These are phyloP conservation scores for Caenorhabditis panamensis DNA, from an alignment of 2,888 invertebrate genomes.

Conservation along the genomic window DNA sequence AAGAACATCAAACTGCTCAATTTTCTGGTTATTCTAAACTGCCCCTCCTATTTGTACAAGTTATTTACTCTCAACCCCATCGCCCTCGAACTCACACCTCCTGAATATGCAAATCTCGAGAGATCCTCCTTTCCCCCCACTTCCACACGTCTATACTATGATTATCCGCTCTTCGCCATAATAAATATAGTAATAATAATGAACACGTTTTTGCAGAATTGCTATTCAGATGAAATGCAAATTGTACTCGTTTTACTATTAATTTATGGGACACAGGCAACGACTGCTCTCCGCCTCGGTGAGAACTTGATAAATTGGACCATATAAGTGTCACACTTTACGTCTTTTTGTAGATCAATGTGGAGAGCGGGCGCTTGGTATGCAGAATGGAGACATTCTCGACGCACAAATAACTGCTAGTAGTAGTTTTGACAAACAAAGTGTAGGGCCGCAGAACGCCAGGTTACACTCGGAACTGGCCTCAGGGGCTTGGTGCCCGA, in stretches of 20 bases:
- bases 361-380: slow-evolving; percentile 85
- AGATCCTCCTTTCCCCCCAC: not conserved
- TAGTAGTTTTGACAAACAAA: slow-evolving; percentile 89
- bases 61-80: not conserved
- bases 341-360: slow-evolving; percentile 64
- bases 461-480: slow-evolving; percentile 89
- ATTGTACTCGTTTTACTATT: slow-evolving; percentile 54
- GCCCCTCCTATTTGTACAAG: not conserved
- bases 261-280: slow-evolving; percentile 47
- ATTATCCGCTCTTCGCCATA: not conserved
- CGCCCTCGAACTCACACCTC: not conserved
- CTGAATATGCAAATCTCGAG: slow-evolving; percentile 14
- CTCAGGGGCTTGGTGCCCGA: slow-evolving; percentile 95
- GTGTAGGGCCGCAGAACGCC: slow-evolving; percentile 90
- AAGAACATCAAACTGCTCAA: not conserved
- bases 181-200: slow-evolving; percentile 8
- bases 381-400: slow-evolving; percentile 89
- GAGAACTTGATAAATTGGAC: slow-evolving; percentile 34
- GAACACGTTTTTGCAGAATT: slow-evolving; percentile 42
- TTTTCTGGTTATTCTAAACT: not conserved
- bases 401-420: slow-evolving; percentile 90
- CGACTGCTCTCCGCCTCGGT: slow-evolving; percentile 52
- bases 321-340: slow-evolving; percentile 35
- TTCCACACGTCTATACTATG: not conserved
- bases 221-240: slow-evolving; percentile 65